phyloP scores from a whole-genome alignment of 2,797 vertebrate genomes.

The Galagoides demidoff region DNA sequence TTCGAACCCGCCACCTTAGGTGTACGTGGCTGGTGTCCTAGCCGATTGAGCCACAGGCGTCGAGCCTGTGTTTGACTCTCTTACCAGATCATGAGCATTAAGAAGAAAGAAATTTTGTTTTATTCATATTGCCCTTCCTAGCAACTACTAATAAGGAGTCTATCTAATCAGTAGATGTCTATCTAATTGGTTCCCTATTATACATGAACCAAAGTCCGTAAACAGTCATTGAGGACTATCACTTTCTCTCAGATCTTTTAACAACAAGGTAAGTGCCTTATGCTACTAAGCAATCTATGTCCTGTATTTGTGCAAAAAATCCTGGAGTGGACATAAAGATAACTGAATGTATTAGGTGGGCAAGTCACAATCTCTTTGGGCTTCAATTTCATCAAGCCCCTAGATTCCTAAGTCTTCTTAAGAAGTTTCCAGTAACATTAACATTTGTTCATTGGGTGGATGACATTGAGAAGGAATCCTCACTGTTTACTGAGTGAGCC shows the following conservation, averaged over 20 bases:
- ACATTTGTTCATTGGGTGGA: background rate
- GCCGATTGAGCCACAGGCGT: no score
- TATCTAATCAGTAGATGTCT: background rate
- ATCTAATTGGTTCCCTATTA: background rate
- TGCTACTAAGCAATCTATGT: background rate
- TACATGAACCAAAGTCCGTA: background rate
- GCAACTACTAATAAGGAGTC: background rate
- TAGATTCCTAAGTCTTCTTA: background rate
- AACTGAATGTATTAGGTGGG: background rate
- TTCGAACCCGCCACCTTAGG: no score
- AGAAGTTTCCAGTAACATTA: background rate
- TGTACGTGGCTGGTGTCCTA: no score
- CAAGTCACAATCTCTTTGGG: background rate
- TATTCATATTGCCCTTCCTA: background rate
- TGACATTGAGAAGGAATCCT: background rate
- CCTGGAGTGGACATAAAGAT: background rate
- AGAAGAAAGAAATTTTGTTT: background rate
- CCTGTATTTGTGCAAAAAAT: background rate
- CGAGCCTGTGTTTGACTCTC: background rate
- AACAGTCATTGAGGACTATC: background rate
- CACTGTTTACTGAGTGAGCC: background rate
- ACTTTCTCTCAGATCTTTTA: background rate
- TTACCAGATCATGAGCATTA: background rate
- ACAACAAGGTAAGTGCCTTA: background rate
- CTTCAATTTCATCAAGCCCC: background rate